Evolutionary conservation across 1,140 invertebrate genomes (phyloP).

Genomic region (Plodia interpunctella): DNA sequence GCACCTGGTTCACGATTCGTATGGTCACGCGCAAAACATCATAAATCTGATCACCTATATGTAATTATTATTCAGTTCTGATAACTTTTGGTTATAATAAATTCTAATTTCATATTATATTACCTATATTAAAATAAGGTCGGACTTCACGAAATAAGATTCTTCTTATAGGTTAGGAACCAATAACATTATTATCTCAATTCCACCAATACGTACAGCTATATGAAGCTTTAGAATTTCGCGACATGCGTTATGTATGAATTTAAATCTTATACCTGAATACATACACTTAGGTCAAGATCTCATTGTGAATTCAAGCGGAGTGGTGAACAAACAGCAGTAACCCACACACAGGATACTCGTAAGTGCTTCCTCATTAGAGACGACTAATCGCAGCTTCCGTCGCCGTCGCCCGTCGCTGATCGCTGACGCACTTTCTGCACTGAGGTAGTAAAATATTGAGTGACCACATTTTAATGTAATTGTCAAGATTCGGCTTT

Average conservation of each 20-base stretch:
- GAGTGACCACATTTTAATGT: too few relatives aligned
- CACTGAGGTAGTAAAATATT: not conserved
- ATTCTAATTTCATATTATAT: too few relatives aligned
- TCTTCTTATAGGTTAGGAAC: too few relatives aligned
- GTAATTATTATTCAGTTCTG: not conserved
- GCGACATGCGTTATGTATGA: too few relatives aligned
- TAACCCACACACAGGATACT: slow-evolving; percentile 24
- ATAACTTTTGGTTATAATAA: not conserved
- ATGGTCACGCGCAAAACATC: slow-evolving; percentile 33
- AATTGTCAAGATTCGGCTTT: too few relatives aligned
- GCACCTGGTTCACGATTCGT: slow-evolving; percentile 61
- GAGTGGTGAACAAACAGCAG: not conserved
- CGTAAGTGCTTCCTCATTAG: slow-evolving; percentile 61
- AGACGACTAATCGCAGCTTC: slow-evolving; percentile 47
- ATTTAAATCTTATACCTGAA: not conserved
- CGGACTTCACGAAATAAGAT: too few relatives aligned
- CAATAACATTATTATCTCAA: too few relatives aligned
- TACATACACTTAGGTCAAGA: not conserved
- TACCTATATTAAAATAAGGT: too few relatives aligned
- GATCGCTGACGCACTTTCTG: slow-evolving; percentile 16
- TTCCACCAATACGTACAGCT: too few relatives aligned
- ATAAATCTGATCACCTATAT: not conserved
- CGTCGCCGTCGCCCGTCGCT: slow-evolving; percentile 22
- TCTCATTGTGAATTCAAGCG: not conserved
- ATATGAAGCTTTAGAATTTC: too few relatives aligned